phyloP scores from a whole-genome alignment of 2,888 invertebrate genomes.

The Campaea margaritaria region DNA sequence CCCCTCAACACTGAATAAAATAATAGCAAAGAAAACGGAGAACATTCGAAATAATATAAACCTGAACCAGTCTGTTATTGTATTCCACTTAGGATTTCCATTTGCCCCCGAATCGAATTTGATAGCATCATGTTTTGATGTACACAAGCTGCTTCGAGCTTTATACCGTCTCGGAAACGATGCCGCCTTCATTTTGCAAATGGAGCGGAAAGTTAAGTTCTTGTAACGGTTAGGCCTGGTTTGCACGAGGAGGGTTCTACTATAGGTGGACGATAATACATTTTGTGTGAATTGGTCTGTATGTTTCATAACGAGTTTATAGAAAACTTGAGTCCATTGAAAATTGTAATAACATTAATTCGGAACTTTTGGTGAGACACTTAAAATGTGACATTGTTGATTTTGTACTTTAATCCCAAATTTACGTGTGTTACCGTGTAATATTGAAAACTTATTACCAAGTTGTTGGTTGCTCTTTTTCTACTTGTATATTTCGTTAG shows the following conservation, averaged over 20 bases:
- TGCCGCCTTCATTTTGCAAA: conserved; percentile 34
- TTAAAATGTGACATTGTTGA: too few species aligned
- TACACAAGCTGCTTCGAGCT: conserved; percentile 32
- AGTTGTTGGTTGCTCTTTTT: too few species aligned
- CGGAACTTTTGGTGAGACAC: too few species aligned
- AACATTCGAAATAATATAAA: conserved; percentile 14
- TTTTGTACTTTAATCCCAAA: too few species aligned
- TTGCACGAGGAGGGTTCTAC: not conserved
- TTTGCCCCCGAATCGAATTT: conserved; percentile 24
- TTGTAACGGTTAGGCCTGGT: conserved; percentile 37
- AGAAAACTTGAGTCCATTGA: too few species aligned
- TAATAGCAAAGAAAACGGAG: conserved; percentile 1
- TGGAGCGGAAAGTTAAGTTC: conserved; percentile 41
- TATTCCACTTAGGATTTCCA: conserved; percentile 26
- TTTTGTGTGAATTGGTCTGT: too few species aligned
- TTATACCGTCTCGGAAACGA: conserved; percentile 23
- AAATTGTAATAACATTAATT: too few species aligned
- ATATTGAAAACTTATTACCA: not conserved
- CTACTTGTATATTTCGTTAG: too few species aligned
- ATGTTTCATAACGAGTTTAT: too few species aligned
- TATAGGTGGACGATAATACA: not conserved
- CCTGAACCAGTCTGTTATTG: conserved; percentile 16
- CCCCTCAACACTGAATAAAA: conserved; percentile 1
- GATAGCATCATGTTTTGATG: conserved; percentile 28
- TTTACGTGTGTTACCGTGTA: not conserved